Evolutionary conservation across 2,797 vertebrate species (phyloP).

Genomic region (Alfaro cultratus): DNA sequence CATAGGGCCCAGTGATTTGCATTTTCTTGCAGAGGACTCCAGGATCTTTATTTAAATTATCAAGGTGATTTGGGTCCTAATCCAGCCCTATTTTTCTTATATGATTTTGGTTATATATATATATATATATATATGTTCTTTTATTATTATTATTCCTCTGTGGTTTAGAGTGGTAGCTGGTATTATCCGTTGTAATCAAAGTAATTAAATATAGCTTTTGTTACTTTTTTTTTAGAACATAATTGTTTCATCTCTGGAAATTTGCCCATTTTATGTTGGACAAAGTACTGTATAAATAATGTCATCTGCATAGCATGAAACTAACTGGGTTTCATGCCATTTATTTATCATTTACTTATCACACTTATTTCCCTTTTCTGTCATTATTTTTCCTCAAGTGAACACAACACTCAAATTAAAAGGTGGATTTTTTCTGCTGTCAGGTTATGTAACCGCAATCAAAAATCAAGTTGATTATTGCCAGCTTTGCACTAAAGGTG

Average conservation of each 20-base stretch:
- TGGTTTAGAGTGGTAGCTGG: not conserved
- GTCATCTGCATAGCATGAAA: not conserved
- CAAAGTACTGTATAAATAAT: not conserved
- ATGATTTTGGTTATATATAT: not conserved
- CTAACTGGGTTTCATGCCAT: not conserved
- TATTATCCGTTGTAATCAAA: not conserved
- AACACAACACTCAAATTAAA: not conserved
- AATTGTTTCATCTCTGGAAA: not conserved
- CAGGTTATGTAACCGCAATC: not conserved
- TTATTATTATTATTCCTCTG: not conserved
- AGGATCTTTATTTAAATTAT: not conserved
- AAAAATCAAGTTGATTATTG: not conserved
- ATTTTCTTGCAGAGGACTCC: not conserved
- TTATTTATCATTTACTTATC: not conserved
- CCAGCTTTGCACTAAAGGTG: not conserved
- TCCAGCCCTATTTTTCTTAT: not conserved
- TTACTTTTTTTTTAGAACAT: not conserved
- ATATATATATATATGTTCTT: too few relatives aligned
- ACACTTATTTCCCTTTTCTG: not conserved
- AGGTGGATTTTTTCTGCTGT: not conserved
- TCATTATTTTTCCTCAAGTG: not conserved
- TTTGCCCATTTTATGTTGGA: not conserved
- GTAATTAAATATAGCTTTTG: not conserved
- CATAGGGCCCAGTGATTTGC: not conserved
- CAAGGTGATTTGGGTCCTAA: not conserved